A percentile compares a stretch with the other conserved stretches of the same genome.
Evolutionary conservation across 2,888 invertebrate genomes (phyloP).

Genomic region (Conomelus anceps): DNA sequence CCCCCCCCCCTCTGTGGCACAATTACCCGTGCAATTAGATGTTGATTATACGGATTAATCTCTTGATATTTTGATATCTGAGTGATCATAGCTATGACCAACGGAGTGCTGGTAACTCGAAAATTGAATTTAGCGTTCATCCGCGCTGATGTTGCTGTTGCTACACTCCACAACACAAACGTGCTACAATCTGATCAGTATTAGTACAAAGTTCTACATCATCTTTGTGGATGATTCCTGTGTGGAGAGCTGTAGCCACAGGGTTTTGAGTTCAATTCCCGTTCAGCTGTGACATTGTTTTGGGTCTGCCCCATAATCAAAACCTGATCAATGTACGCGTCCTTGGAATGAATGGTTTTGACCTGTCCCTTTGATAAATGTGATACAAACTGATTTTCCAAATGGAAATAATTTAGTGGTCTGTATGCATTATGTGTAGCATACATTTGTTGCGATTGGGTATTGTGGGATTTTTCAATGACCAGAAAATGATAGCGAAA

Average conservation of each 20-base stretch:
- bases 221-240: not conserved
- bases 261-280: not conserved
- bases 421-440: no score
- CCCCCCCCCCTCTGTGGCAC: not conserved
- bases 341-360: no score
- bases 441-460: no score
- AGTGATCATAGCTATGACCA: not conserved
- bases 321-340: not conserved
- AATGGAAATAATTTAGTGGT: no score
- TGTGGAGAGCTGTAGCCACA: not conserved
- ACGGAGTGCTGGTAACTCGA: not conserved
- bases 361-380: no score
- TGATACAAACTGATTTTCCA: no score
- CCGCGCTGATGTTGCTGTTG: no score
- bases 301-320: not conserved
- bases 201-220: not conserved
- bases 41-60: not conserved
- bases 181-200: not conserved
- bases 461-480: no score
- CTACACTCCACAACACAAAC: not conserved
- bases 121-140: not conserved
- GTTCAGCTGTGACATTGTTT: no score
- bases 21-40: not conserved
- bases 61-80: not conserved
- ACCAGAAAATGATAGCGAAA: no score